phyloP scores from a whole-genome alignment of 2,797 vertebrate species.

The Catamblyrhynchus diadema region DNA sequence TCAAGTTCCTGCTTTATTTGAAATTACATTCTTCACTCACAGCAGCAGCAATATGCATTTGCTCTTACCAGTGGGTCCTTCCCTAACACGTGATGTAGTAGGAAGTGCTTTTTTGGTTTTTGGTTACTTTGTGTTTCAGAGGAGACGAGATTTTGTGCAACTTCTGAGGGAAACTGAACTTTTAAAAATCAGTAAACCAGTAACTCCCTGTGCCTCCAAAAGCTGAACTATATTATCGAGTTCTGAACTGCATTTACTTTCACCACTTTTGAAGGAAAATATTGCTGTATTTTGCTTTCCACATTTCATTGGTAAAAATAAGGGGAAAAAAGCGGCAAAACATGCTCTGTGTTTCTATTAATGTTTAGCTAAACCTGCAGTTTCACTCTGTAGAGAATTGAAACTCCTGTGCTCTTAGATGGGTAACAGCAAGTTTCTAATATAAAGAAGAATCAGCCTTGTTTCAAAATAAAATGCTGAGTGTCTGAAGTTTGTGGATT shows the following conservation, averaged over 20 bases:
- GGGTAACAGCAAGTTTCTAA: neutral
- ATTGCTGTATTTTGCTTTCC: neutral
- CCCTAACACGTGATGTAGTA: rapidly evolving
- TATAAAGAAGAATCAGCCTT: neutral
- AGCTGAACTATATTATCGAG: neutral
- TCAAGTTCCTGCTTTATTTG: neutral
- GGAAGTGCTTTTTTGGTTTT: neutral
- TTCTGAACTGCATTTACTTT: neutral
- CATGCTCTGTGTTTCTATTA: rapidly evolving
- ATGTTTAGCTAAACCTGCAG: conserved; percentile 5
- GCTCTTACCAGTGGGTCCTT: neutral
- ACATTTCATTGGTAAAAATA: neutral
- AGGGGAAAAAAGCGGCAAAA: neutral
- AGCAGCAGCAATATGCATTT: neutral
- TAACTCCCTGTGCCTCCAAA: neutral
- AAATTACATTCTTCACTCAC: neutral
- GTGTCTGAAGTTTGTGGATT: neutral
- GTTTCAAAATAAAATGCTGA: neutral
- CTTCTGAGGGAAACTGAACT: neutral
- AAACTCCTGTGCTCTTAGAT: conserved; percentile 53
- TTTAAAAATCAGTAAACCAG: neutral
- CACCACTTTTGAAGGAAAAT: neutral
- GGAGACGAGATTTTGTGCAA: neutral
- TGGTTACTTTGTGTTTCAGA: neutral
- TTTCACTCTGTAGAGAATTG: conserved; percentile 68